phyloP scores from a whole-genome alignment of 2,797 vertebrate species.

The Discoglossus pictus region DNA sequence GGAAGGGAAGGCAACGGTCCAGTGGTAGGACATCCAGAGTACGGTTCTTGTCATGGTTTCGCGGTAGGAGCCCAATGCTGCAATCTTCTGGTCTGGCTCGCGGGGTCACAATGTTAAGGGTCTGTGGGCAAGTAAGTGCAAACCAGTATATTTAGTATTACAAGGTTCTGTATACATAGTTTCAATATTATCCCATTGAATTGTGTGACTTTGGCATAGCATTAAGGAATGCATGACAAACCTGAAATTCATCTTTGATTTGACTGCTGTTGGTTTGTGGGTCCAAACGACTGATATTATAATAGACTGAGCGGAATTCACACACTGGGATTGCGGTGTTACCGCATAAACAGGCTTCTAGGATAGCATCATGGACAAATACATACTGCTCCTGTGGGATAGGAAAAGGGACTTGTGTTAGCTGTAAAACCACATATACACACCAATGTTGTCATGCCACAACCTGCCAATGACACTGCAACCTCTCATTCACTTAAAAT shows the following conservation, averaged over 20 bases:
- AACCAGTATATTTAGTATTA: no score
- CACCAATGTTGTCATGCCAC: no score
- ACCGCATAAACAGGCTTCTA: slow-evolving; percentile 95
- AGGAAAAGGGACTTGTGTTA: no score
- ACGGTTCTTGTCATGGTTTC: slow-evolving; percentile 96
- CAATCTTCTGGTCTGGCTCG: slow-evolving; percentile 92
- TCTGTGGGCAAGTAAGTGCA: slow-evolving; percentile 70
- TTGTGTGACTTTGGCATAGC: no score
- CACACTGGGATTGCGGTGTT: slow-evolving; percentile 96
- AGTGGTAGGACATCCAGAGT: slow-evolving; percentile 92
- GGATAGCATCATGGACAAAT: slow-evolving; percentile 95
- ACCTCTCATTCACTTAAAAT: neutral
- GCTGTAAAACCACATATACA: no score
- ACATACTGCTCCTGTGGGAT: slow-evolving; percentile 89
- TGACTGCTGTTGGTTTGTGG: slow-evolving; percentile 98
- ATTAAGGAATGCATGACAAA: no score
- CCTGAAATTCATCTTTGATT: slow-evolving; percentile 98
- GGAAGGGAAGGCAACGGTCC: slow-evolving; percentile 94
- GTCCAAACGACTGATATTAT: slow-evolving; percentile 95
- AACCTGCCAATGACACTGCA: neutral
- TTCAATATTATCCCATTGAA: no score
- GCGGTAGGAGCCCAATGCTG: slow-evolving; percentile 90
- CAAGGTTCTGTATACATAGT: no score
- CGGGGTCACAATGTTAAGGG: slow-evolving; percentile 95
- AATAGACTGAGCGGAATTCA: slow-evolving; percentile 93